Conservation (phyloP, 1,140 invertebrate genomes). For the Dufourea novaeangliae region DNA sequence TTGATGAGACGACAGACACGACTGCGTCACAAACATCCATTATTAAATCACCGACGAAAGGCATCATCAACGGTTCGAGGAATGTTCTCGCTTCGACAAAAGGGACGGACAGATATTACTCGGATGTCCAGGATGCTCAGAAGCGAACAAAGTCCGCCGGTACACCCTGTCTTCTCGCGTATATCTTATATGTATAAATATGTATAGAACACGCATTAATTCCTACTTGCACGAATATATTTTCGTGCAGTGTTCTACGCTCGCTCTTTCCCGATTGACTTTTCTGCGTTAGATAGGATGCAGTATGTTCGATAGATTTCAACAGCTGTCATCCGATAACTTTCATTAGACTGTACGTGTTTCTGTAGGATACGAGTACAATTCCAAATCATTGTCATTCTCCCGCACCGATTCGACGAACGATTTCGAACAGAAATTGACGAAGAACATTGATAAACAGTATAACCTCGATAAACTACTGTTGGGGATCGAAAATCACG, state of each 20-base stretch:
- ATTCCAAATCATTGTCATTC: background rate
- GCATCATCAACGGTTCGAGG: background rate
- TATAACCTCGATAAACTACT: conserved; percentile 39
- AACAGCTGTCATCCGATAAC: no score
- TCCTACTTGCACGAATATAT: no score
- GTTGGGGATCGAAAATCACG: conserved; percentile 37
- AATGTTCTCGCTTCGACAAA: conserved; percentile 9
- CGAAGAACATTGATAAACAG: background rate
- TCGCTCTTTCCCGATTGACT: no score
- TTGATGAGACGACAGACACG: conserved; percentile 7
- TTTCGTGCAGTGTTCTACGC: no score
- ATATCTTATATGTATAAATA: no score
- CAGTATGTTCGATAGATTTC: no score
- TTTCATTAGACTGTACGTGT: background rate
- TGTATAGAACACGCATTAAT: no score
- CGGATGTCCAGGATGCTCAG: background rate
- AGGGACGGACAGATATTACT: conserved; percentile 19
- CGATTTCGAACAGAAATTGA: background rate
- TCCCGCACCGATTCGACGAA: background rate
- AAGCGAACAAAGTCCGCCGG: background rate
- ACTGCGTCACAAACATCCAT: background rate
- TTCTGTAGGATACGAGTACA: background rate
- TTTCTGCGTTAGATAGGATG: no score
- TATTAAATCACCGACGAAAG: background rate
- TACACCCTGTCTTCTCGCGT: background rate